Evolutionary conservation across 2,888 invertebrate species (phyloP).

Genomic region (Pristionchus fissidentatus): DNA sequence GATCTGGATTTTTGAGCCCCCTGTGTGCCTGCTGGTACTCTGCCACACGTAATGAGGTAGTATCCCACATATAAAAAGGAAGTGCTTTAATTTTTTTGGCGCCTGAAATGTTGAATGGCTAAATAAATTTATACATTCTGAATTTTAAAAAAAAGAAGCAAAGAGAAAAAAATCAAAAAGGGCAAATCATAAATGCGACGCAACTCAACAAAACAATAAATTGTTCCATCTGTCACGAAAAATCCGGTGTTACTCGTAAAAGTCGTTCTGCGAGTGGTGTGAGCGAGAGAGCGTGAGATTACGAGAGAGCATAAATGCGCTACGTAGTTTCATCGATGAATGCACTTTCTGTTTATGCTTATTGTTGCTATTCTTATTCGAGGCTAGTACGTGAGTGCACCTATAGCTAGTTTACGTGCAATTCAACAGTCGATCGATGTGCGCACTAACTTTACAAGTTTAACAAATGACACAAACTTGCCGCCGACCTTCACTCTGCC

Average conservation of each 20-base stretch:
- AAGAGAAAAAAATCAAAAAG: no score
- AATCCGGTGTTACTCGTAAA: constrained; percentile 20
- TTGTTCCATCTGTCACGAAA: background rate
- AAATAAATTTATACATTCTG: no score
- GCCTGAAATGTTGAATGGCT: no score
- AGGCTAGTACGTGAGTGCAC: background rate
- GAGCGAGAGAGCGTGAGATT: constrained; percentile 6
- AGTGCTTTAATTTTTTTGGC: no score
- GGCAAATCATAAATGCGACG: no score
- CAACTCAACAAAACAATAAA: no score
- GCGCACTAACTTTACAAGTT: background rate
- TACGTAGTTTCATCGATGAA: constrained; percentile 39
- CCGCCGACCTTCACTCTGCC: background rate
- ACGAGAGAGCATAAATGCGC: constrained; percentile 18
- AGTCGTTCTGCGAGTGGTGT: background rate
- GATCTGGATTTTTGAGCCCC: no score
- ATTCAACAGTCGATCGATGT: background rate
- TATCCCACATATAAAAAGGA: no score
- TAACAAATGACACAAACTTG: background rate
- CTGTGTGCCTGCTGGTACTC: no score
- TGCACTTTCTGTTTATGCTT: constrained; percentile 33
- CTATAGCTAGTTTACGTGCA: background rate
- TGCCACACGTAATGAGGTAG: no score
- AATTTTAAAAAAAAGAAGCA: no score
- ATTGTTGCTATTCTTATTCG: constrained; percentile 38